phyloP scores from a whole-genome alignment of 1,140 invertebrate species.

The Halyomorpha halys region DNA sequence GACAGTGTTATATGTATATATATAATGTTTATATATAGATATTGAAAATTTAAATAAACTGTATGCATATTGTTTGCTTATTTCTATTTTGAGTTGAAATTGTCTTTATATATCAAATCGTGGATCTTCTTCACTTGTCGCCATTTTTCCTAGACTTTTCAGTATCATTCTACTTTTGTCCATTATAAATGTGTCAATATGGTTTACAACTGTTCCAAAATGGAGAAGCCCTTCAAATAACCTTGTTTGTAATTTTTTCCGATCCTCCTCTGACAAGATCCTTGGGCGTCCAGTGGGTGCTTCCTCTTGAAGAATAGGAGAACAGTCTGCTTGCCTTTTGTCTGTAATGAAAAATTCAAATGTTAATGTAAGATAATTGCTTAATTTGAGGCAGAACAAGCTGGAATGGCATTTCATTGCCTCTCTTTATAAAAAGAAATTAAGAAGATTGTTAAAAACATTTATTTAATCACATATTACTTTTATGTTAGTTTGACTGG shows the following conservation, averaged over 20 bases:
- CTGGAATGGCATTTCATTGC: no score
- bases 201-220: slow-evolving; percentile 6
- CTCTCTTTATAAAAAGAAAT: no score
- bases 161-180: slow-evolving; percentile 4
- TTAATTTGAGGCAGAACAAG: no score
- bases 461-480: no score
- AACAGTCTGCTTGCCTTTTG: slow-evolving; percentile 3
- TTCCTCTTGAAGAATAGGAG: neutral
- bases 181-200: slow-evolving; percentile 9
- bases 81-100: neutral
- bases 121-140: neutral
- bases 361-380: no score
- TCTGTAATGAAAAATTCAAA: neutral
- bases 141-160: slow-evolving; percentile 12
- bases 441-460: no score
- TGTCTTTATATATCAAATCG: neutral
- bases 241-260: neutral
- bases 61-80: no score
- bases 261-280: neutral
- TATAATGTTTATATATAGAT: no score
- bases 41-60: no score
- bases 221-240: slow-evolving; percentile 3
- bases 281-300: neutral
- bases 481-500: no score
- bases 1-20: no score